Percentiles rank a stretch among this genome's conserved stretches.
Conservation (phyloP, 2,888 invertebrate species). For the Hypolimnas misippus region DNA sequence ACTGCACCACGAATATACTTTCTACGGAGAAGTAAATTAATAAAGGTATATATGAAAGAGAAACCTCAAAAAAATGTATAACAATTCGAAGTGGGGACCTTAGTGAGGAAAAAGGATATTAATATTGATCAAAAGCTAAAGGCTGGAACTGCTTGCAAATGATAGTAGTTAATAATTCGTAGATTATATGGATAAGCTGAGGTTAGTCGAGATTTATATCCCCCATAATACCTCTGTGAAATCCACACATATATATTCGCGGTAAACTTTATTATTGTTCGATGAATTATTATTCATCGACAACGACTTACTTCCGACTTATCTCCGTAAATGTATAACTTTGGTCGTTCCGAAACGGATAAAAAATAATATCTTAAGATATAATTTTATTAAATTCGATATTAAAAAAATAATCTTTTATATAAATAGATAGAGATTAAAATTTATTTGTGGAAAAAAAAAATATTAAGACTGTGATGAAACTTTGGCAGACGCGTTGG, state of each 20-base stretch:
- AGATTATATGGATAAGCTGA: slow-evolving; percentile 22
- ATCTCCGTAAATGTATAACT: slow-evolving; percentile 16
- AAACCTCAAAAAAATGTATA: not conserved
- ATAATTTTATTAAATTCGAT: not conserved
- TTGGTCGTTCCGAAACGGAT: slow-evolving; percentile 10
- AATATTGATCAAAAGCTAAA: slow-evolving; percentile 4
- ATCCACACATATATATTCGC: slow-evolving; percentile 15
- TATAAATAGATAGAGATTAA: too few relatives aligned
- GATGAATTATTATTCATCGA: slow-evolving; percentile 29
- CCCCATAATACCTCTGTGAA: slow-evolving; percentile 16
- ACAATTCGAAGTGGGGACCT: not conserved
- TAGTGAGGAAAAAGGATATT: not conserved
- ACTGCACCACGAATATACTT: too few relatives aligned
- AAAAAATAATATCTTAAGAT: not conserved
- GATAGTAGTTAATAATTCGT: slow-evolving; percentile 26
- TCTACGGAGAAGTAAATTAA: too few relatives aligned
- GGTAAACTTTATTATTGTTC: slow-evolving; percentile 21
- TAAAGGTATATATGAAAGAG: too few relatives aligned
- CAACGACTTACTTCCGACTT: slow-evolving; percentile 14
- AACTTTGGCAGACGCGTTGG: too few relatives aligned
- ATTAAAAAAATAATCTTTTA: too few relatives aligned
- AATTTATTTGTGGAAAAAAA: too few relatives aligned
- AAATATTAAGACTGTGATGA: too few relatives aligned
- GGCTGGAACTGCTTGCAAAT: slow-evolving; percentile 16
- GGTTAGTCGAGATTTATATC: slow-evolving; percentile 23